A percentile compares a stretch with the other conserved stretches of the same genome.
phyloP scores from a whole-genome alignment of 1,140 invertebrate genomes.

The Zophobas morio region DNA sequence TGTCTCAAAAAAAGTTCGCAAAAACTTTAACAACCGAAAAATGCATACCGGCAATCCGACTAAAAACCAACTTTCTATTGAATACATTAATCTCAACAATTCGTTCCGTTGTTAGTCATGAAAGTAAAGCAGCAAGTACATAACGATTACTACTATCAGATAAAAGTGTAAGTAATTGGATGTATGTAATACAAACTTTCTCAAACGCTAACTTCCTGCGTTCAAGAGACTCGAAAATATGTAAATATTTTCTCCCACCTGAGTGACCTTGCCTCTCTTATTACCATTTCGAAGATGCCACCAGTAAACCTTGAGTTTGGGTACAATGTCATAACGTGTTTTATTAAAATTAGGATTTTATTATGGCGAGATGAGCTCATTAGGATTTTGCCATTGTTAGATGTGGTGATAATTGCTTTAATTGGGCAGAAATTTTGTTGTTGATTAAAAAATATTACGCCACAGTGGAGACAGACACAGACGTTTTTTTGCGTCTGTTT shows the following conservation, averaged over 20 bases:
- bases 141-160: conserved; percentile 1
- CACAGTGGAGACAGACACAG: too few relatives aligned
- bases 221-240: not conserved
- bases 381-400: not conserved
- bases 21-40: too few relatives aligned
- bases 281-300: conserved; percentile 7
- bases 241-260: not conserved
- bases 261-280: not conserved
- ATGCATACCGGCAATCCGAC: too few relatives aligned
- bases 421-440: not conserved
- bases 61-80: not conserved
- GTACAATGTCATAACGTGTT: not conserved
- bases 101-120: not conserved
- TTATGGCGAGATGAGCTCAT: not conserved
- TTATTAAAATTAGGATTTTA: conserved; percentile 18
- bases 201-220: not conserved
- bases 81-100: not conserved
- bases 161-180: conserved; percentile 5
- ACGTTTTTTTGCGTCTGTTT: too few relatives aligned
- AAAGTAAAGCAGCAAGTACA: conserved; percentile 5
- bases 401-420: not conserved
- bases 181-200: not conserved
- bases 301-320: conserved; percentile 4
- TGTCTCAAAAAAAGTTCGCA: too few relatives aligned
- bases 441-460: too few relatives aligned